phyloP scores from a whole-genome alignment of 2,888 invertebrate genomes.

The Pachydiplax longipennis region DNA sequence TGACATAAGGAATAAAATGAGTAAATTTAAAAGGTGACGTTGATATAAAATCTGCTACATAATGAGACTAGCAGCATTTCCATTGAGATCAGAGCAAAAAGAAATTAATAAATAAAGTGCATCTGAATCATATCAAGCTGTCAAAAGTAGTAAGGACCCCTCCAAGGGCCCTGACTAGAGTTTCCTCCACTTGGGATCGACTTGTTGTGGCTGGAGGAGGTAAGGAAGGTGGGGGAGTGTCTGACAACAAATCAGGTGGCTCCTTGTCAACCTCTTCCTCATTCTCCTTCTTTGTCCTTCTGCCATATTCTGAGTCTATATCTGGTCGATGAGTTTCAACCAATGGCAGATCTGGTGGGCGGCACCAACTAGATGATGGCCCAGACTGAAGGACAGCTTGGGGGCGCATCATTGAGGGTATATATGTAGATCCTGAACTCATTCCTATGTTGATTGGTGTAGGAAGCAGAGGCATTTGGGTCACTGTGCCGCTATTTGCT shows the following conservation, averaged over 20 bases:
- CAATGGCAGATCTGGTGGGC: slow-evolving; percentile 1
- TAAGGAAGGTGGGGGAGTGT: slow-evolving; percentile 3
- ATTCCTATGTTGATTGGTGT: slow-evolving; percentile 9
- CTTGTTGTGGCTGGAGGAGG: neutral
- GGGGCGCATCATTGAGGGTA: neutral
- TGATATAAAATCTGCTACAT: neutral
- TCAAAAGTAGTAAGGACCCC: slow-evolving; percentile 49
- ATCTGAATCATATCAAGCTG: slow-evolving; percentile 42
- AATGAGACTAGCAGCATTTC: neutral
- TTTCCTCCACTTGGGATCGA: slow-evolving; percentile 46
- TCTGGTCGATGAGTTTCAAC: slow-evolving; percentile 17
- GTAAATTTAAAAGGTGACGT: neutral
- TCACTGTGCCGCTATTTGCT: neutral
- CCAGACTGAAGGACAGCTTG: neutral
- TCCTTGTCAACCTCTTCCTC: neutral
- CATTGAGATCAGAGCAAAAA: neutral
- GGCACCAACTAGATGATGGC: slow-evolving; percentile 20
- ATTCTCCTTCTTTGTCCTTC: neutral
- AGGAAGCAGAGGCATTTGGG: neutral
- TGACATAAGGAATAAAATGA: neutral
- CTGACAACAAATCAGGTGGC: slow-evolving; percentile 12
- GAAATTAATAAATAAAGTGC: neutral
- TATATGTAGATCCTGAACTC: neutral
- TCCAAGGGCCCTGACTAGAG: slow-evolving; percentile 47
- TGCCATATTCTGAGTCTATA: neutral